These are phyloP conservation scores for Elaphurus davidianus DNA, from an alignment of 2,113 vertebrate genomes.

Conservation along the genomic window DNA sequence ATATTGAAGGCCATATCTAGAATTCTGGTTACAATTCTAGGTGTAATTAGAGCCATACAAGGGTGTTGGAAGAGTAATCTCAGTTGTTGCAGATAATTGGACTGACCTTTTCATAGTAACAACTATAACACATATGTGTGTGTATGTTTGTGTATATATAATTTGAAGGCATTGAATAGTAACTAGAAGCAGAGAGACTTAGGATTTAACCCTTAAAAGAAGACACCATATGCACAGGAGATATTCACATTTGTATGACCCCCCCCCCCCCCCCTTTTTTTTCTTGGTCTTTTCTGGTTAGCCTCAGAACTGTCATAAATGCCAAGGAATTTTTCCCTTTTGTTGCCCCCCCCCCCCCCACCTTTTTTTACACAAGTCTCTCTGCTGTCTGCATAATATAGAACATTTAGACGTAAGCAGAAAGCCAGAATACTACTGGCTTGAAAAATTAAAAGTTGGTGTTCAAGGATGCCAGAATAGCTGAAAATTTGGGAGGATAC, in stretches of 20 bases:
- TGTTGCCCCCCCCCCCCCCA: rapidly evolving
- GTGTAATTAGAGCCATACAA: not conserved
- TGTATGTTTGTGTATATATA: not conserved
- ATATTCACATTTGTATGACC: not conserved
- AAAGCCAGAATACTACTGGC: not conserved
- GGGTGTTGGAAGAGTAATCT: not conserved
- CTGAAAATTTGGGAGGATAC: not conserved
- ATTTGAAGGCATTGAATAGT: not conserved
- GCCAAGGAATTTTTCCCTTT: too few species aligned
- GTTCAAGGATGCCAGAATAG: not conserved
- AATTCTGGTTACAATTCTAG: not conserved
- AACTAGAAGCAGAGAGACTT: not conserved
- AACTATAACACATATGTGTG: not conserved
- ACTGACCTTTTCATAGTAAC: not conserved
- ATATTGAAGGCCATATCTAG: not conserved
- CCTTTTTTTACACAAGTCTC: not conserved
- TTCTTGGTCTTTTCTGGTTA: too few species aligned
- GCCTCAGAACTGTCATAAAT: too few species aligned
- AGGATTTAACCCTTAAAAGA: not conserved
- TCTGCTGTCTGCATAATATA: not conserved
- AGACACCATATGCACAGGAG: not conserved
- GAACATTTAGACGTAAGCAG: not conserved
- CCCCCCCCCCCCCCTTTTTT: rapidly evolving
- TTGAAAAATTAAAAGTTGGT: not conserved
- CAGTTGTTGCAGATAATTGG: not conserved